A percentile compares a stretch with the other conserved stretches of the same genome.
Evolutionary conservation across 2,797 vertebrate genomes (phyloP).

Genomic region (Enteromius thamalakanensis): DNA sequence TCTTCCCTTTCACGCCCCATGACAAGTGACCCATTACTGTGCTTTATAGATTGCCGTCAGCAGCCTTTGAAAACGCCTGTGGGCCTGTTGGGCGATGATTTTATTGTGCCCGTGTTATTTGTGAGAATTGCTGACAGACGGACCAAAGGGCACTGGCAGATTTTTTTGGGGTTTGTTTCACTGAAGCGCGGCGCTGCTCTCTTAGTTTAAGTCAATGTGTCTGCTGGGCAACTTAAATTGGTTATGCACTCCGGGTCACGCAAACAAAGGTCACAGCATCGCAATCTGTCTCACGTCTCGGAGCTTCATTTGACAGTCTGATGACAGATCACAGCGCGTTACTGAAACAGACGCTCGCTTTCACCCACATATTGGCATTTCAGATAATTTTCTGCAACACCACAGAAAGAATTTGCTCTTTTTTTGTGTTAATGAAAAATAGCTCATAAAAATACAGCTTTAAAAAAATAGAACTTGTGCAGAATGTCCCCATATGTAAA

Average conservation of each 20-base stretch:
- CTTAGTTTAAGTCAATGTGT: conserved; percentile 28
- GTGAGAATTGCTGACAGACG: conserved; percentile 77
- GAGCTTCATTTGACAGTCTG: conserved; percentile 40
- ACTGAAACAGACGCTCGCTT: conserved; percentile 1
- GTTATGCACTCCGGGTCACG: conserved; percentile 28
- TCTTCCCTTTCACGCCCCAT: conserved; percentile 76
- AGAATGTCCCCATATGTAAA: background rate
- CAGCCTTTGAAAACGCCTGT: conserved; percentile 77
- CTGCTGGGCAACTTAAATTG: conserved; percentile 42
- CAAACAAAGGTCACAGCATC: conserved; percentile 39
- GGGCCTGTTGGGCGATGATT: conserved; percentile 76
- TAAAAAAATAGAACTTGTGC: background rate
- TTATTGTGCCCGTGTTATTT: conserved; percentile 79
- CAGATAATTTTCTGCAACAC: conserved; percentile 1
- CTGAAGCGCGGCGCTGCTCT: conserved; percentile 11
- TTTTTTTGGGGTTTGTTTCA: conserved; percentile 41
- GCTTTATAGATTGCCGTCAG: conserved; percentile 82
- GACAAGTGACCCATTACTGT: conserved; percentile 81
- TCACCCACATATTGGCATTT: conserved; percentile 23
- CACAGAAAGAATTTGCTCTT: background rate
- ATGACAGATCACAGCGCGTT: conserved; percentile 34
- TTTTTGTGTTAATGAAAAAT: background rate
- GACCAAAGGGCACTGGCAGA: conserved; percentile 74
- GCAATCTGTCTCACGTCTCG: conserved; percentile 34
- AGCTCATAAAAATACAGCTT: too few species aligned